These are phyloP conservation scores for Laterallus jamaicensis DNA, from an alignment of 2,113 vertebrate species.

Conservation along the genomic window DNA sequence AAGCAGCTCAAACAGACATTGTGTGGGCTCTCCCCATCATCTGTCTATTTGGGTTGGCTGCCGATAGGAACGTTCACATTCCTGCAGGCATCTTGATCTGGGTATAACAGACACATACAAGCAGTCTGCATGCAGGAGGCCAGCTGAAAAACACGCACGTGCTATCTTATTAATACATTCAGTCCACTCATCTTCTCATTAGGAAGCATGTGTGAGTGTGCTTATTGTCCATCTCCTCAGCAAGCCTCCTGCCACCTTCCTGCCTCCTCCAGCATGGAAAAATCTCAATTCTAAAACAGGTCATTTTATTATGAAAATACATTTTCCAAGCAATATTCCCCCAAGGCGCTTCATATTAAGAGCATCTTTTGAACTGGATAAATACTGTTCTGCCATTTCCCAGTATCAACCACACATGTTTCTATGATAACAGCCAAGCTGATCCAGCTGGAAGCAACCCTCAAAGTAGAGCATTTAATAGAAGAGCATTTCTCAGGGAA, in stretches of 20 bases:
- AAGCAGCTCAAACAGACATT: background rate
- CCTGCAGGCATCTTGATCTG: background rate
- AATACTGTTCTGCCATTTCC: background rate
- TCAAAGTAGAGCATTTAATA: background rate
- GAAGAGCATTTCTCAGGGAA: background rate
- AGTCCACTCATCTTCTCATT: background rate
- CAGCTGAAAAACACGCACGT: background rate
- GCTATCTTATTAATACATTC: background rate
- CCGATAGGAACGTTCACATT: background rate
- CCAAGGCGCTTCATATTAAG: background rate
- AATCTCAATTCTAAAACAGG: conserved; percentile 24
- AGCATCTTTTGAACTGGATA: background rate
- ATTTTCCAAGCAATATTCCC: conserved; percentile 36
- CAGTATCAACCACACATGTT: background rate
- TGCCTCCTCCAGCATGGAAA: background rate
- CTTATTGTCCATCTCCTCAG: background rate
- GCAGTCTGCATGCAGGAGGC: background rate
- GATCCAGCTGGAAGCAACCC: background rate
- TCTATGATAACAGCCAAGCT: background rate
- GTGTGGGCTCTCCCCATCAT: background rate
- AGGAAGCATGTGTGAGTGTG: background rate
- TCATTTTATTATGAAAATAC: conserved; percentile 17
- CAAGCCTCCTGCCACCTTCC: background rate
- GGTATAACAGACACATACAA: background rate
- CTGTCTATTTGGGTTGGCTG: background rate